Base-by-base conservation (phyloP, 1,140 invertebrate genomes). In the Rhizoglyphus robini region DNA sequence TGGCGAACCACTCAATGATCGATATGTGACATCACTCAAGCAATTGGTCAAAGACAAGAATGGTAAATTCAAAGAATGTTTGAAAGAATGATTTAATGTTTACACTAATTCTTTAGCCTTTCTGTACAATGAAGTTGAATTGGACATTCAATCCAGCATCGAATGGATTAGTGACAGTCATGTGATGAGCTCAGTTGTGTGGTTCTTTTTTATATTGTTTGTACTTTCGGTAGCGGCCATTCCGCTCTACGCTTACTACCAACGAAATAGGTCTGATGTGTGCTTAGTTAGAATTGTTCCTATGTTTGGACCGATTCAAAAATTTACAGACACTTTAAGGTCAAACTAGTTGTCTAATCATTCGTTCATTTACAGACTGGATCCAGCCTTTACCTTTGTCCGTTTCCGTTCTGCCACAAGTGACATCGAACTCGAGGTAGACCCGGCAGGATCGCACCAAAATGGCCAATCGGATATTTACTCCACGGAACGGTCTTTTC, bases 371-470 rank as follows among this genome's bases (percentile, higher is more conserved):
- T n/a, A n/a, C 29, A 15, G 29, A 29, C n/a, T 2, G 1, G 58
- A 60, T 60, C 58, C 58, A 27, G 3, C 58, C 2, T 60, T 60
- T 46, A 60, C 58, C n/a, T 60, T 60, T 60, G 58, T 60, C 3
- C 32, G 58, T 1, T 60, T 60, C 29, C 3, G 58, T 2, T 32
- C 58, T 13, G 15, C 5, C 29, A 23, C 27, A 3, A 32, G 58
- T 46, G 58, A 60, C 36, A 29, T 60, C 36, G 58, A 60, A 60
- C 13, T 60, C 8, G 58, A 60, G 36, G n/a, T 60, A 2, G 58
- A 60, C 29, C 15, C 15, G 13, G 8, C 58, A 18, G 54, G 54
- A 3, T n/a, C 25, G n/a, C n/a, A 23, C n/a, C 54, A 27, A 27
- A 29, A n/a, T 46, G 41, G 18, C 41, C 41, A 2, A 3, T 2